Conservation (phyloP, 2,888 invertebrate species). For the Pinctada fucata region DNA sequence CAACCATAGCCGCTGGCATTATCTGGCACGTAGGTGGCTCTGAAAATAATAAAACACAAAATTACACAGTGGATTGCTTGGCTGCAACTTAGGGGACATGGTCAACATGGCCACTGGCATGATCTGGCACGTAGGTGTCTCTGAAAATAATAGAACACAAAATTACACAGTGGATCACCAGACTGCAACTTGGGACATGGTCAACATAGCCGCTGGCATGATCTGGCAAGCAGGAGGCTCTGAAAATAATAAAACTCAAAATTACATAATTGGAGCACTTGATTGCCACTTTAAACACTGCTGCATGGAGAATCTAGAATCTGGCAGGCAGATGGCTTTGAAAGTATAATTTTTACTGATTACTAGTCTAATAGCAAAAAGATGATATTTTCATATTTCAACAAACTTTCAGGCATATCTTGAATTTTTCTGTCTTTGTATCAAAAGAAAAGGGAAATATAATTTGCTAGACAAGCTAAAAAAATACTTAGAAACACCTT, state of each 20-base stretch:
- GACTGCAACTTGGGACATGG: slow-evolving; percentile 9
- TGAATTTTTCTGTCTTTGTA: no score
- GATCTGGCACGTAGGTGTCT: slow-evolving; percentile 25
- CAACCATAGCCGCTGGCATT: slow-evolving; percentile 21
- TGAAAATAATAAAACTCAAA: background rate
- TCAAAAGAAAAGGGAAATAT: no score
- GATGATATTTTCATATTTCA: no score
- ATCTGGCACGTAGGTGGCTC: slow-evolving; percentile 28
- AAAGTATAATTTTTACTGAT: background rate
- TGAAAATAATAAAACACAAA: background rate
- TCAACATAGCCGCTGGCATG: slow-evolving; percentile 20
- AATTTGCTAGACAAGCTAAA: no score
- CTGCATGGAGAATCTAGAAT: slow-evolving; percentile 17
- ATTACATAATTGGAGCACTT: background rate
- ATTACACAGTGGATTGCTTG: no score
- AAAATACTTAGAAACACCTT: no score
- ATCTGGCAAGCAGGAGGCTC: slow-evolving; percentile 29
- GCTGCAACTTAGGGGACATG: slow-evolving; percentile 2
- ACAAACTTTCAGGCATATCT: no score
- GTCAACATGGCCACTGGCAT: slow-evolving; percentile 21
- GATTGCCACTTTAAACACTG: background rate
- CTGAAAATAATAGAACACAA: background rate
- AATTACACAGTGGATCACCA: background rate
- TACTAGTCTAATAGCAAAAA: no score
- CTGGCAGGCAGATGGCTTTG: slow-evolving; percentile 29